Conservation (phyloP, 2,888 invertebrate species). For the Epinotia brunnichana region DNA sequence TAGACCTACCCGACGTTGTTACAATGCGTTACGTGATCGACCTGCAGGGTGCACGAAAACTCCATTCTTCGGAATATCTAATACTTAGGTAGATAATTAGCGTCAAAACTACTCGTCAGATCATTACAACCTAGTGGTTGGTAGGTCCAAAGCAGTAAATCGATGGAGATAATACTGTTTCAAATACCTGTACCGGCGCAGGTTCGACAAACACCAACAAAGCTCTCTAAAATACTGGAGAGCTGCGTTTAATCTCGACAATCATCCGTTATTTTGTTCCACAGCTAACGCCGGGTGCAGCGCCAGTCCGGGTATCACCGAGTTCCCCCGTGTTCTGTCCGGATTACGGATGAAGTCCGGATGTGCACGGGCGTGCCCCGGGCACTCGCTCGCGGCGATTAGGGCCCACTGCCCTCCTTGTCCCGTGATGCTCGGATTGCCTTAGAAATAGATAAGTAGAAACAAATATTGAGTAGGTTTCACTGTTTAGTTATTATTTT, state of each 20-base stretch:
- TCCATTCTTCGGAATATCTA: background rate
- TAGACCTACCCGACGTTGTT: too few species aligned
- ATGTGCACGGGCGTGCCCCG: constrained; percentile 73
- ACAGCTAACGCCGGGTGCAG: constrained; percentile 67
- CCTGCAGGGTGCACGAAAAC: too few species aligned
- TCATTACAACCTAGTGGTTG: too few species aligned
- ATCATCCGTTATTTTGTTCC: constrained; percentile 74
- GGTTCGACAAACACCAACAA: constrained; percentile 54
- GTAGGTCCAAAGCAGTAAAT: background rate
- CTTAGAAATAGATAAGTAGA: constrained; percentile 67
- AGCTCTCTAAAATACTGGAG: constrained; percentile 61
- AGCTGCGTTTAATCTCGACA: constrained; percentile 73
- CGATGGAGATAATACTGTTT: background rate
- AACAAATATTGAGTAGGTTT: constrained; percentile 56
- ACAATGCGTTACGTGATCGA: too few species aligned
- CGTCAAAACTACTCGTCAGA: too few species aligned
- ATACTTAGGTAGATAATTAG: background rate
- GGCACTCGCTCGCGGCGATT: constrained; percentile 74
- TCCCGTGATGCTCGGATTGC: constrained; percentile 60
- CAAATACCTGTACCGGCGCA: constrained; percentile 24
- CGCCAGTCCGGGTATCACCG: constrained; percentile 47
- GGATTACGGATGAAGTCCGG: constrained; percentile 69
- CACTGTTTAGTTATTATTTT: constrained; percentile 44
- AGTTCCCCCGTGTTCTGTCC: constrained; percentile 55
- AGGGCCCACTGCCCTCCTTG: constrained; percentile 73